Evolutionary conservation across 2,888 invertebrate species (phyloP).

Genomic region (Rhorus exstirpatorius): DNA sequence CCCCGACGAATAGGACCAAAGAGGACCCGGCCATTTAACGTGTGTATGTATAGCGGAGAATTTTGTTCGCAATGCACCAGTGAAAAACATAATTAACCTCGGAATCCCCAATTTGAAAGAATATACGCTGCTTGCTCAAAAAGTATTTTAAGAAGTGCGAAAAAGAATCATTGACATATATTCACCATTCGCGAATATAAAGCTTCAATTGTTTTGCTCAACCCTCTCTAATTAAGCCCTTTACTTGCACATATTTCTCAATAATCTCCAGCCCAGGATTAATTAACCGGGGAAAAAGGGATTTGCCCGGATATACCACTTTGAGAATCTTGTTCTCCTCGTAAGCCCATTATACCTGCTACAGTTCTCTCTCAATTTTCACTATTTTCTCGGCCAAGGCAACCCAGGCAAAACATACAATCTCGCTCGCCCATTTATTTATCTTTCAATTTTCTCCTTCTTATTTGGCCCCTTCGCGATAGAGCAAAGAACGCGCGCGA

Average conservation of each 20-base stretch:
- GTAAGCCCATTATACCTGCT: slow-evolving; percentile 31
- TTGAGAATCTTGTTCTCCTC: slow-evolving; percentile 40
- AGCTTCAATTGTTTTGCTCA: too few relatives aligned
- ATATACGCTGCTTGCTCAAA: too few relatives aligned
- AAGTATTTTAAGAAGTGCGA: neutral
- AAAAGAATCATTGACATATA: neutral
- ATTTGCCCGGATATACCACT: slow-evolving; percentile 7
- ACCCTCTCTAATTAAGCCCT: slow-evolving; percentile 33
- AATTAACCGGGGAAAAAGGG: slow-evolving; percentile 23
- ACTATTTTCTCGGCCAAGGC: slow-evolving; percentile 54
- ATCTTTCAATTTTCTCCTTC: slow-evolving; percentile 71
- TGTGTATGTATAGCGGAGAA: too few relatives aligned
- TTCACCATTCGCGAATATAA: neutral
- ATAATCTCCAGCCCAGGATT: slow-evolving; percentile 18
- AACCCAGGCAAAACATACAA: slow-evolving; percentile 66
- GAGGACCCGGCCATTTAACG: too few relatives aligned
- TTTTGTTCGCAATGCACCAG: too few relatives aligned
- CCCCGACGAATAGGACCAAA: neutral
- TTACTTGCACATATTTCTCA: slow-evolving; percentile 14
- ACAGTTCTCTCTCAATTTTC: slow-evolving; percentile 56
- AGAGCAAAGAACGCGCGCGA: slow-evolving; percentile 48
- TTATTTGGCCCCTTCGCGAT: neutral
- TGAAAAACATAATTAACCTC: too few relatives aligned
- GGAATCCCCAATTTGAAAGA: neutral
- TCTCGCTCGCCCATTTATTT: slow-evolving; percentile 71